These are phyloP conservation scores for Pedionomus torquatus DNA, from an alignment of 2,113 vertebrate genomes.

Conservation along the genomic window DNA sequence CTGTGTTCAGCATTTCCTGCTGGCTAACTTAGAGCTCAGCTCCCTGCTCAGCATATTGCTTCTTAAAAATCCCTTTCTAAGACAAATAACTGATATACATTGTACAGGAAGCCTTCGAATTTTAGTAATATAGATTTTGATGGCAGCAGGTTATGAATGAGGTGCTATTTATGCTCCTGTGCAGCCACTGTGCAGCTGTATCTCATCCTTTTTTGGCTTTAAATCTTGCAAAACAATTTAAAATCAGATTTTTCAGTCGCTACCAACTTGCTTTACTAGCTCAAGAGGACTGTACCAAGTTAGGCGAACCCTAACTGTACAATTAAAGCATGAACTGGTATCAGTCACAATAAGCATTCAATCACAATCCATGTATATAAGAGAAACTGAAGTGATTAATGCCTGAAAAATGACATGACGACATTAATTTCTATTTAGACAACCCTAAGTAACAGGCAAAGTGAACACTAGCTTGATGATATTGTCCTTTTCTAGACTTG, in stretches of 20 bases:
- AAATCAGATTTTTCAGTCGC: not conserved
- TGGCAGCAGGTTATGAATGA: not conserved
- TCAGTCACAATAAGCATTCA: not conserved
- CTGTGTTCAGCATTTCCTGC: slow-evolving; percentile 13
- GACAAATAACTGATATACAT: not conserved
- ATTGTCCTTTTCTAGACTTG: not conserved
- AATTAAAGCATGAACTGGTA: not conserved
- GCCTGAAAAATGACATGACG: not conserved
- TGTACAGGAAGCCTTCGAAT: not conserved
- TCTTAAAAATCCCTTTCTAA: not conserved
- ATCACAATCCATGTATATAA: not conserved
- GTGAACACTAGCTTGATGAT: not conserved
- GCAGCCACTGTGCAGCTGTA: not conserved
- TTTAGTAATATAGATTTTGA: not conserved
- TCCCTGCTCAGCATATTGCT: not conserved
- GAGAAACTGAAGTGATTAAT: not conserved
- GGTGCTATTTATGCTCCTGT: not conserved
- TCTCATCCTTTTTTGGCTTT: not conserved
- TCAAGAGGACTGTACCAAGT: not conserved
- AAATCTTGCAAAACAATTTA: not conserved
- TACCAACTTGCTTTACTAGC: not conserved
- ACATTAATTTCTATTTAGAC: not conserved
- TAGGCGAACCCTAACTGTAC: not conserved
- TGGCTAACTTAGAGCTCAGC: not conserved
- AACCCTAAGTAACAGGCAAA: not conserved